Evolutionary conservation across 1,140 invertebrate genomes (phyloP).

Genomic region (Agrilus planipennis): DNA sequence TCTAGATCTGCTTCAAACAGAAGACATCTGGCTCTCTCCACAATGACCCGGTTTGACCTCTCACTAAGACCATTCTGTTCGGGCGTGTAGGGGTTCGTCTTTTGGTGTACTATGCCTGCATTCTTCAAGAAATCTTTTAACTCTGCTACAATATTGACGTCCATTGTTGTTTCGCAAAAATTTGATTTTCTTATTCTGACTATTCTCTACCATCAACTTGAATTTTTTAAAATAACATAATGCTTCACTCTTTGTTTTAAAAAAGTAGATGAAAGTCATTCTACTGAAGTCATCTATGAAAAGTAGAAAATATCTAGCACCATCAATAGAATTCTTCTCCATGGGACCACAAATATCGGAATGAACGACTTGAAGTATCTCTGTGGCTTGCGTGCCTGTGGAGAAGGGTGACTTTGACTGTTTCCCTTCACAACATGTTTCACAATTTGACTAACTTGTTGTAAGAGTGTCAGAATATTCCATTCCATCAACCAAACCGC

Average conservation of each 20-base stretch:
- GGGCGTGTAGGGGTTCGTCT: too few relatives aligned
- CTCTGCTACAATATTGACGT: not conserved
- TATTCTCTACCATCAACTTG: not conserved
- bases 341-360: too few relatives aligned
- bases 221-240: too few relatives aligned
- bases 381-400: too few relatives aligned
- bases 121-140: not conserved
- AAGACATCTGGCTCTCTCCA: too few relatives aligned
- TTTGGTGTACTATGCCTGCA: not conserved
- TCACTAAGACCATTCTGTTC: constrained; percentile 34
- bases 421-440: not conserved
- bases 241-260: too few relatives aligned
- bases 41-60: constrained; percentile 30
- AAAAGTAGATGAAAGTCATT: too few relatives aligned
- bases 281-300: too few relatives aligned
- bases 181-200: not conserved
- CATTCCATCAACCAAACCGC: not conserved
- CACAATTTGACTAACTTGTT: not conserved
- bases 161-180: not conserved
- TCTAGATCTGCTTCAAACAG: constrained; percentile 21
- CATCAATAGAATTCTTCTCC: too few relatives aligned
- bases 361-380: too few relatives aligned
- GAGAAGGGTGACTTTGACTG: not conserved
- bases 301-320: too few relatives aligned
- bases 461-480: not conserved